phyloP scores from a whole-genome alignment of 1,140 invertebrate genomes.

The Sipha flava region DNA sequence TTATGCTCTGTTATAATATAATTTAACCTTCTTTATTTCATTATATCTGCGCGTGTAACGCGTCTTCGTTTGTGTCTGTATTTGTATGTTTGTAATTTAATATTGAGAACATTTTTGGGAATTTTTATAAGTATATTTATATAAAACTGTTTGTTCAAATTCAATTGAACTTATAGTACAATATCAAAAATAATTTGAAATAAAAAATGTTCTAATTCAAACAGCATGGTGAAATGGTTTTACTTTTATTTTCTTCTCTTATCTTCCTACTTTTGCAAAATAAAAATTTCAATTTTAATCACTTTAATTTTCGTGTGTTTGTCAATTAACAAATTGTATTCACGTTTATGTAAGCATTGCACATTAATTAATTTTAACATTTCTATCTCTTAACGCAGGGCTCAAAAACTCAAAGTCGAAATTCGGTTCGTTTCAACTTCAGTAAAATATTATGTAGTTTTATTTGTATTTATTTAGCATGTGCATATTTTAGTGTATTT shows the following conservation, averaged over 20 bases:
- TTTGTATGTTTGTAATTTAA: background rate
- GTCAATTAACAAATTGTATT: background rate
- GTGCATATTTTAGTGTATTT: background rate
- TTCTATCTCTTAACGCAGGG: conserved; percentile 36
- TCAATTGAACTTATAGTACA: background rate
- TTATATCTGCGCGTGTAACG: background rate
- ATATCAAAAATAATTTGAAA: background rate
- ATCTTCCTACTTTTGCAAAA: background rate
- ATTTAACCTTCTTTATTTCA: background rate
- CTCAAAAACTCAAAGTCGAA: conserved; percentile 40
- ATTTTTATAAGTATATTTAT: too few relatives aligned
- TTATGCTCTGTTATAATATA: background rate
- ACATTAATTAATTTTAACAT: conserved; percentile 26
- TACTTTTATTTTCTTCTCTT: background rate
- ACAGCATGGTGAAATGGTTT: background rate
- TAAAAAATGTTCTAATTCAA: background rate
- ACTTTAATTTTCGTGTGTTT: background rate
- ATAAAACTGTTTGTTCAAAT: too few relatives aligned
- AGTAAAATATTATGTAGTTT: background rate
- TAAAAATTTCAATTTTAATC: background rate
- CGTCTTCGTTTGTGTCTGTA: background rate
- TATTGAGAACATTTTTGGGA: background rate
- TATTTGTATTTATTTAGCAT: background rate
- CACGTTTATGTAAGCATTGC: background rate
- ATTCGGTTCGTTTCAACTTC: conserved; percentile 38